Conservation (phyloP, 2,113 vertebrate species). For the Megalops atlanticus region DNA sequence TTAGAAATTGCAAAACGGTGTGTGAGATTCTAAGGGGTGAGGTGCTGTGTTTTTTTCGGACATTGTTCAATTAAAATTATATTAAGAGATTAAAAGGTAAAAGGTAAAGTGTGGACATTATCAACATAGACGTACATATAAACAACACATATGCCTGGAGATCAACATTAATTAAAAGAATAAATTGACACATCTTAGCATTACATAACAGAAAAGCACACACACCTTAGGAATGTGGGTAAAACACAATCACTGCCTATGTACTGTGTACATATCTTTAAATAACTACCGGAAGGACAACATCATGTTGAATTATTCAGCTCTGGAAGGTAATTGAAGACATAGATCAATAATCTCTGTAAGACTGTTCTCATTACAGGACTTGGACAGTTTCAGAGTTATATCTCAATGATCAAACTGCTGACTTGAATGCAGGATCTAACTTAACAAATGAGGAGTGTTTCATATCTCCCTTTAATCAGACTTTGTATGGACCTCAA, state of each 20-base stretch:
- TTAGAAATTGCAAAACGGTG: too few species aligned
- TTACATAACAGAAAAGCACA: neutral
- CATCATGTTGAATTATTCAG: conserved; percentile 62
- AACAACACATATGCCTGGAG: neutral
- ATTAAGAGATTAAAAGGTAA: neutral
- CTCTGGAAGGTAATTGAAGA: conserved; percentile 64
- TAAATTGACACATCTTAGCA: too few species aligned
- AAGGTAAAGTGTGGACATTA: neutral
- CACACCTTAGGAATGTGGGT: neutral
- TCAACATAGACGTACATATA: neutral
- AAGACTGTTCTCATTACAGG: conserved; percentile 61
- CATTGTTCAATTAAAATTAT: neutral
- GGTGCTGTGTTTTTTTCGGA: too few species aligned
- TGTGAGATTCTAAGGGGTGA: too few species aligned
- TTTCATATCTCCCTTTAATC: conserved; percentile 56
- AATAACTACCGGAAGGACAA: conserved; percentile 14
- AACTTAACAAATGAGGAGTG: conserved; percentile 60
- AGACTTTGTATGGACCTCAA: conserved; percentile 44
- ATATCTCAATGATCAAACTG: conserved; percentile 58
- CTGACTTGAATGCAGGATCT: conserved; percentile 35
- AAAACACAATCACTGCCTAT: neutral
- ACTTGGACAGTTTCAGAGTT: conserved; percentile 51
- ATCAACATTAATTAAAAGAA: neutral
- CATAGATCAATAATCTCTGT: conserved; percentile 66
- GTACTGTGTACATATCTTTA: neutral